phyloP scores from a whole-genome alignment of 1,140 invertebrate species.

The Yoshiicerus persimilis region DNA sequence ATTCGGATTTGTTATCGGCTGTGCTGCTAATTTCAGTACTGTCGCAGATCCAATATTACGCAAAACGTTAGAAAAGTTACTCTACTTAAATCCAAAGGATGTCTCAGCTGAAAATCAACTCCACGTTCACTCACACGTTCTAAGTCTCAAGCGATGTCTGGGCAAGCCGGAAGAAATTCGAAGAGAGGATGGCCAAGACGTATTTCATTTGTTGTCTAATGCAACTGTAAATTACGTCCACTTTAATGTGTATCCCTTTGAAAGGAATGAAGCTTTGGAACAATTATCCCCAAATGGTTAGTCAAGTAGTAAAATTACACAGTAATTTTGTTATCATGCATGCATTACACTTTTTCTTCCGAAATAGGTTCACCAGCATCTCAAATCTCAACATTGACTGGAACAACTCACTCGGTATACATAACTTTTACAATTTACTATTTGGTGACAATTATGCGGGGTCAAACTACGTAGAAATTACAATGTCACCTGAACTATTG shows the following conservation, averaged over 20 bases:
- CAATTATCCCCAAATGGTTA: no score
- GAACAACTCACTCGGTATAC: no score
- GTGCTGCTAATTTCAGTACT: conserved; percentile 24
- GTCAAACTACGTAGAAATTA: no score
- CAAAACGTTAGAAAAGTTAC: neutral
- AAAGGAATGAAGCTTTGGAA: neutral
- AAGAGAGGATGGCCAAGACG: neutral
- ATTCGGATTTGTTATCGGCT: neutral
- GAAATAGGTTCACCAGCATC: no score
- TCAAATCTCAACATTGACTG: no score
- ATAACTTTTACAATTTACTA: no score
- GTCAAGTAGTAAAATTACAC: no score
- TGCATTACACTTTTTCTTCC: no score
- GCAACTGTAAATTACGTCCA: neutral
- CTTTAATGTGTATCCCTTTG: neutral
- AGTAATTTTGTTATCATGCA: no score
- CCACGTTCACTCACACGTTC: neutral
- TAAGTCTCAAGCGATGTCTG: neutral
- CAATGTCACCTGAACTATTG: no score
- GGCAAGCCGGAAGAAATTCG: neutral
- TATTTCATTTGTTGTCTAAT: neutral
- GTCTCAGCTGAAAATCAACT: neutral
- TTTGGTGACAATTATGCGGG: no score
- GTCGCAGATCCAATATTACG: neutral
- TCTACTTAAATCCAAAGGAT: conserved; percentile 18